Evolutionary conservation across 2,113 vertebrate genomes (phyloP).

Genomic region (Lophochroa leadbeateri): DNA sequence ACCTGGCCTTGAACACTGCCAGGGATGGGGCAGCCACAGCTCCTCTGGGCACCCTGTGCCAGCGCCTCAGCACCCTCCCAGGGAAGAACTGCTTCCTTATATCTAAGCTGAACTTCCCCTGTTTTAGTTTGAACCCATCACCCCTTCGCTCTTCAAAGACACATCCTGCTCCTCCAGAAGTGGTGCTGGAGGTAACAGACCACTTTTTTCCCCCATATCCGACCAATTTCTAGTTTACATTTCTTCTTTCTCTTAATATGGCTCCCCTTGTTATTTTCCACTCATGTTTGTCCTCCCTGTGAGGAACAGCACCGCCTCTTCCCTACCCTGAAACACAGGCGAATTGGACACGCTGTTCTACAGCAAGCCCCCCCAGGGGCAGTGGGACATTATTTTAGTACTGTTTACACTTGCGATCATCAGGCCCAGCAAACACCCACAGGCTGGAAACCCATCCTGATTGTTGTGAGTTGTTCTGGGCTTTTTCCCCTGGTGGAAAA

Average conservation of each 20-base stretch:
- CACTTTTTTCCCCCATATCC: accelerated
- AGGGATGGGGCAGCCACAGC: not conserved
- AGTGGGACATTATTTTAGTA: conserved; percentile 72
- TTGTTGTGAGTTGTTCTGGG: conserved; percentile 62
- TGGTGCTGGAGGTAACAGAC: not conserved
- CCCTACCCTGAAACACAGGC: conserved; percentile 40
- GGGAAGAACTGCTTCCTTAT: not conserved
- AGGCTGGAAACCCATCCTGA: conserved; percentile 70
- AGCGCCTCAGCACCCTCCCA: not conserved
- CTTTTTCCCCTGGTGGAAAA: conserved; percentile 68
- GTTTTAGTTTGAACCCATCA: not conserved
- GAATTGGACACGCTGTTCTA: not conserved
- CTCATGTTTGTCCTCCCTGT: not conserved
- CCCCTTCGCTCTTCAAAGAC: not conserved
- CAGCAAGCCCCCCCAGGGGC: conserved; percentile 19
- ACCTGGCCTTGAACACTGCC: too few relatives aligned
- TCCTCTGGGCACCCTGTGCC: not conserved
- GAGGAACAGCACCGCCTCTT: conserved; percentile 37
- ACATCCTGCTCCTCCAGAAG: not conserved
- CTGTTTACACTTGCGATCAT: conserved; percentile 73
- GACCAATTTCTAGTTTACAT: not conserved
- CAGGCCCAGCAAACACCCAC: conserved; percentile 74
- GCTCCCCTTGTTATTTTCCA: not conserved
- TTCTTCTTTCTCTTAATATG: not conserved
- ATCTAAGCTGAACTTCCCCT: not conserved